Base-by-base conservation (phyloP, 2,113 vertebrate genomes). In the Ramphastos sulfuratus region DNA sequence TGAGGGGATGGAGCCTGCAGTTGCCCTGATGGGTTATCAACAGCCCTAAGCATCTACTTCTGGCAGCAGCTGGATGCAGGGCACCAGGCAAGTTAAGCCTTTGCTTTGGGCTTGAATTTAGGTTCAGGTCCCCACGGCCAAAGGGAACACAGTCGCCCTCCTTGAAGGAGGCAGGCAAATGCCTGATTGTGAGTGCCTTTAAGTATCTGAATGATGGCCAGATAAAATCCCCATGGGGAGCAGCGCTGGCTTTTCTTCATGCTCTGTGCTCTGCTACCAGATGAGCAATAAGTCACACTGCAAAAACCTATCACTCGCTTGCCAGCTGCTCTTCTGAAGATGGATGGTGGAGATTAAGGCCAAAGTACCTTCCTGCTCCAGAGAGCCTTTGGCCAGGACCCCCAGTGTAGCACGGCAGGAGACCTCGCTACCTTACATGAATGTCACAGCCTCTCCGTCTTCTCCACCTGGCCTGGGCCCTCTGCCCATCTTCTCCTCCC, bases 271-370 rank as follows among this genome's bases (percentile, higher is more conserved):
- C 82, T 59, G 87, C 89, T 96, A 94, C 78, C 84, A 95, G 94
- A 94, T 70, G 82, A 96, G 95, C 94, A 96, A 91, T 97, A 97
- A 96, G 86, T 97, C 95, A 93, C 88, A 54, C 90, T 61, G 82
- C 92, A 95, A 93, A 89, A 70, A 92, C 74, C 85, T 77, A 95
- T 89, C 17, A 6, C 95, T 92, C 55, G 91, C 89, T 96, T 95
- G 97, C 96, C 96, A 97, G 94, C 92, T 93, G 93, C 83, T 93
- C 95, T 93, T 89, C 82, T 3, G 64, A 94, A 92, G 95, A 95
- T 92, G 94, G 84, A 96, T 89, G 94, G 89, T 54, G 42, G 50
- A 95, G 91, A 95, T 94, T 91, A 93, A 94, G 80, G 87, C 80
- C 83, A 92, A 87, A 93, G 54, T 25, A 81, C 77, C 71, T 67